Percentiles rank a stretch among this genome's conserved stretches.
These are phyloP conservation scores for Carassius auratus DNA, from an alignment of 2,113 vertebrate species.

Conservation along the genomic window DNA sequence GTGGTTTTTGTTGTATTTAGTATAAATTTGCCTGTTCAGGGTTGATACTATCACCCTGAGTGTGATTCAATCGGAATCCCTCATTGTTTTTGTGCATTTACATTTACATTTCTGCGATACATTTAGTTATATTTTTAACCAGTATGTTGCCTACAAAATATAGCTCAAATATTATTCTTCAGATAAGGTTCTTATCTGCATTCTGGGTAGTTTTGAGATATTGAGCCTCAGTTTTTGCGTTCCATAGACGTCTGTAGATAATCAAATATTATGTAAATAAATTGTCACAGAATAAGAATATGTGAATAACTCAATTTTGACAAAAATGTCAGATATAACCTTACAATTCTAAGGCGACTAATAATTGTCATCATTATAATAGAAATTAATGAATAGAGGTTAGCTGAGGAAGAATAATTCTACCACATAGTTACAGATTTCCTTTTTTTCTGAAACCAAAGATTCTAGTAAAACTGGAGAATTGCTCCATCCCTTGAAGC, in stretches of 20 bases:
- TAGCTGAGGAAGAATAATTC: background rate
- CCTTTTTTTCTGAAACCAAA: constrained; percentile 37
- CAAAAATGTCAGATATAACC: too few species aligned
- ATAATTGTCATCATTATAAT: background rate
- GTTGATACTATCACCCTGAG: background rate
- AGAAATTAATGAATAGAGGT: background rate
- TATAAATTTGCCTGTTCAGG: background rate
- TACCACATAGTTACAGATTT: constrained; percentile 36
- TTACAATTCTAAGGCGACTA: too few species aligned
- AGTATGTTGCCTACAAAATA: background rate
- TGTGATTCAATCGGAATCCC: background rate
- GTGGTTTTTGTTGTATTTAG: background rate
- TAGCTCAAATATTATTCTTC: background rate
- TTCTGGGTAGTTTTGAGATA: too few species aligned
- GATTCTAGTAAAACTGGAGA: constrained; percentile 41
- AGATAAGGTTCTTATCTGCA: too few species aligned
- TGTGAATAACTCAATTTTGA: too few species aligned
- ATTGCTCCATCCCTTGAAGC: constrained; percentile 27
- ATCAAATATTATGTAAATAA: too few species aligned
- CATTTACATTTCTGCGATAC: too few species aligned
- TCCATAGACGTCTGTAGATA: too few species aligned
- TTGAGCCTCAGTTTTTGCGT: too few species aligned
- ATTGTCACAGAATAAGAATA: too few species aligned
- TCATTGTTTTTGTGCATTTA: background rate
- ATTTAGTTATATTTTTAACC: too few species aligned